Base-by-base conservation (phyloP, 2,888 invertebrate genomes). In the Shargacucullia verbasci region DNA sequence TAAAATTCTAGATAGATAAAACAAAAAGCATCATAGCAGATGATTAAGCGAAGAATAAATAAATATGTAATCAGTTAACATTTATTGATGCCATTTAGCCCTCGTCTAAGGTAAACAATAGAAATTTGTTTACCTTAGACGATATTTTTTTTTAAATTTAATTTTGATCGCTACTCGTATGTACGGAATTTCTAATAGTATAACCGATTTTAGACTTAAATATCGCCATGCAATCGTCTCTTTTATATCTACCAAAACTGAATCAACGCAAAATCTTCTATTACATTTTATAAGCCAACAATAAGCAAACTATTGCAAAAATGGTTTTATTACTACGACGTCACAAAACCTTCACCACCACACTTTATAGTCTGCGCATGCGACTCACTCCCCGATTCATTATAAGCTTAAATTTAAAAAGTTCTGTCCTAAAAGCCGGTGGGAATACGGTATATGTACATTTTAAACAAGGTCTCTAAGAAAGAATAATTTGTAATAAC, bases 321-420 rank as follows among this genome's bases (percentile, higher is more conserved):
- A 83, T 81, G 83, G 73, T 81, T 77, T 82, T 79, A 79, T 82
- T 70, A 81, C 84, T 82, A 85, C 81, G 74, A 82, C 82, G 79
- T 85, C 84, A 84, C 85, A 86, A 84, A 85, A 88, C 92, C 92
- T 84, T 85, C 91, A 92, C 93, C 93, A 87, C 80, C 93, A 87
- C 80, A 85, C 68, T 78, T 77, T 74, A 77, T 71, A 78, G 75
- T 83, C 78, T 83, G 86, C 84, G 86, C 92, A 93, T 93, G 93
- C 93, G 86, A 87, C 81, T 84, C 85, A 77, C 44, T 46, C 75
- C 83, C 83, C 85, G 79, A 80, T 58, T 52, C 35, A 55, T 69
- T 15, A 34, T 49, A 72, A 74, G 72, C 72, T 69, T 49, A 57
- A 44, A 12, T 59, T 60, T 53, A 49, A 6, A 56, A 47, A 46